Base-by-base conservation (phyloP, 1,140 invertebrate species). In the Ericerus pela region DNA sequence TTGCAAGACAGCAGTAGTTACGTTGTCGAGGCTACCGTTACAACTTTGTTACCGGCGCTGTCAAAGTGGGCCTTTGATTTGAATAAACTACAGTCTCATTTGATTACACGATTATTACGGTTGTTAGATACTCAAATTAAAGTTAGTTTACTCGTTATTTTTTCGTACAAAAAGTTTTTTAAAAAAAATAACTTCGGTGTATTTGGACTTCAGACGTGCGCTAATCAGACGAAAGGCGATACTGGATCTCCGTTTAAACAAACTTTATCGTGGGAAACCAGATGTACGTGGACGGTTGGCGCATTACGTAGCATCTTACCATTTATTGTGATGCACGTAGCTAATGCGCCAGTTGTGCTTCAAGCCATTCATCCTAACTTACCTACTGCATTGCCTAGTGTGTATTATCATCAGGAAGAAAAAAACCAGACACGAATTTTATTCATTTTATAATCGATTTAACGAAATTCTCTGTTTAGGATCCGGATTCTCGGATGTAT, bases 61-160 rank as follows among this genome's bases (percentile, higher is more conserved):
- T 79, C 79, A 0, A 73, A 76, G 58, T 84, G 81, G 81, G 76
- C 80, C 6, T 67, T 79, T 27, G 72, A 76, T 43, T 63, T 77
- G 10, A 71, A 69, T 20, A 68, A 70, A 20, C 64, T 82, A 18
- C 69, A 73, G 27, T 67, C 72, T 6, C 70, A 73, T 56, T 58
- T 75, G 2, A 54, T 74, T 20, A 65, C 68, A 12, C 55, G 60
- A 54, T 55, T 66, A 53, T 51, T 64, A 11, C 51, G 58, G 14
- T 26, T 59, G 22, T 53, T 66, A 10, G 52, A 52, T 33, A 51
- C 56, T 30, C 51, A 58, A 53, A 58, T 62, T n/a, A 55, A 62
- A 54, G 60, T 61, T 55, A 59, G n/a, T n/a, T 30, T n/a, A 30
- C 16, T 28, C 6, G n/a, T 37, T 31, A 2, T 53, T 8, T 27